These are phyloP conservation scores for Anthopleura xanthogrammica DNA, from an alignment of 92 coral and sea anemone species.

Conservation along the genomic window DNA sequence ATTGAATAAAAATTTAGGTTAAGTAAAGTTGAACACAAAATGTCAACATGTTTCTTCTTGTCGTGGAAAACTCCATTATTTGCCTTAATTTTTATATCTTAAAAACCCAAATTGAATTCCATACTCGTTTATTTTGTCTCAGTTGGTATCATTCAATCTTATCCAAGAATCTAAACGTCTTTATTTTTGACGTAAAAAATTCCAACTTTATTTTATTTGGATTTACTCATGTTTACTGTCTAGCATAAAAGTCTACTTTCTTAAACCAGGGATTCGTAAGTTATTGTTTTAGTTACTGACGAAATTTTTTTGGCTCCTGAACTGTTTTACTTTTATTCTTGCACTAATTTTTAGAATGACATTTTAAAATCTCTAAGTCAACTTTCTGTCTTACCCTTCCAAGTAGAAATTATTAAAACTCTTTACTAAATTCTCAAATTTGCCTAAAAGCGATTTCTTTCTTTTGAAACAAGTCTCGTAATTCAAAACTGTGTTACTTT, in stretches of 20 bases:
- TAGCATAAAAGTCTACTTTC: not conserved
- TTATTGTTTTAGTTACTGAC: too few relatives aligned
- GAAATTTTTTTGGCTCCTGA: too few relatives aligned
- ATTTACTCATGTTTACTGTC: not conserved
- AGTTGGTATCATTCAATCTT: not conserved
- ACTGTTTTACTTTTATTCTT: too few relatives aligned
- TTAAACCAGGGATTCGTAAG: not conserved
- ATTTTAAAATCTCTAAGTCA: too few relatives aligned
- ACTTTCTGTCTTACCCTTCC: too few relatives aligned
- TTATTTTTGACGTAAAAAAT: not conserved
- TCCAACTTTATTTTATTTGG: not conserved
- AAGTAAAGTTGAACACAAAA: not conserved
- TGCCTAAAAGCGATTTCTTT: too few relatives aligned
- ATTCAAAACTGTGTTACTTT: too few relatives aligned
- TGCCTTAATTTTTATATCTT: not conserved
- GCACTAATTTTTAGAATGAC: too few relatives aligned
- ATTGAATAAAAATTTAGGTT: not conserved
- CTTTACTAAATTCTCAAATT: too few relatives aligned
- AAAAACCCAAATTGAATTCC: constrained; percentile 2
- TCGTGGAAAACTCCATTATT: not conserved
- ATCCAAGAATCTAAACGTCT: not conserved
- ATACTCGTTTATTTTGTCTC: not conserved
- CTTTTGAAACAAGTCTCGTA: too few relatives aligned
- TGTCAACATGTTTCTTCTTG: not conserved
- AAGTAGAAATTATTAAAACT: too few relatives aligned